Evolutionary conservation across 2,113 vertebrate species (phyloP), one percentile per base, ranked within the genome.

Genomic region (Larimichthys polyactis): DNA sequence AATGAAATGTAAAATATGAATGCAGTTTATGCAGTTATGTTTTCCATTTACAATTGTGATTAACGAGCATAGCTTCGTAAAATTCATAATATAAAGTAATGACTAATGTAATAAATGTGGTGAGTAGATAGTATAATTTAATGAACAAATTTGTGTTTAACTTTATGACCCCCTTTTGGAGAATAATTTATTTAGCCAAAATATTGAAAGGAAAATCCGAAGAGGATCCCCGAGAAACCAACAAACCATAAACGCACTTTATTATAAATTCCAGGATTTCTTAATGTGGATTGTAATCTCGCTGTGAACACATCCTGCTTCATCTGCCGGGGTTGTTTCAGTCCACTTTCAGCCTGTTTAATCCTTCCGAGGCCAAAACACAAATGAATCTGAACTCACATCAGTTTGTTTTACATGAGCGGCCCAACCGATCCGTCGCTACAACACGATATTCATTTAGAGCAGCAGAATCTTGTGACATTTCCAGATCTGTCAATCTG

Each of bases 291-390:
- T 55, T 27, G 67, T 73, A 55, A 63, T 74, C 71, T 66, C 3
- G 46, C 48, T 68, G 76, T 83, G 63, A 77, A 62, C 55, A 4
- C 12, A 58, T 52, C 46, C 16, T 36, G 55, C 12, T 64, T 32
- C 49, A 66, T 71, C 67, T 68, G 58, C 75, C 11, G 22, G 14
- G 44, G 32, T 57, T 49, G 10, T 43, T 77, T 65, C 54, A 63
- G 49, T 62, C 49, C 52, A 48, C 17, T 4, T 27, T 68, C 66
- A 65, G 22, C n/a, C 32, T 62, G 44, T 29, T 75, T 74, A 74
- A 79, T 82, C 60, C 71, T 55, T 54, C 40, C 65, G 76, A 70
- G 67, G 75, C 71, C 73, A 77, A 59, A 71, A 46, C 60, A 17
- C 58, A 77, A 71, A 82, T 78, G 16, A 74, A 74, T 80, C 79